Conservation (phyloP, 2,113 vertebrate species). For the Plecotus auritus region DNA sequence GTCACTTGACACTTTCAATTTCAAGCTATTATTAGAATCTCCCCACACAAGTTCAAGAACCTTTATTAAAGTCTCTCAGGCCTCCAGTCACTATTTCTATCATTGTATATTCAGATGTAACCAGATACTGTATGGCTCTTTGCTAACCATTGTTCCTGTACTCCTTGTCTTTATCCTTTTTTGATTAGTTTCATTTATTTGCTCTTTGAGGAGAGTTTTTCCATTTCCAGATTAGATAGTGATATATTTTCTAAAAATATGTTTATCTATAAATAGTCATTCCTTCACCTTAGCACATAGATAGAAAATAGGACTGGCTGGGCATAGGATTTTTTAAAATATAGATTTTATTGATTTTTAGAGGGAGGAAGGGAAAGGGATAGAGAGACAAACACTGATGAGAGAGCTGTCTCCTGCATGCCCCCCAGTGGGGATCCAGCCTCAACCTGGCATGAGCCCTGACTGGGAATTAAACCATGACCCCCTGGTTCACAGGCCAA, state of each 20-base stretch:
- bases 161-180: neutral
- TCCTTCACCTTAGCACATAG: neutral
- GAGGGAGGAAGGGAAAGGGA: too few relatives aligned
- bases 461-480: too few relatives aligned
- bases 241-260: neutral
- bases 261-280: neutral
- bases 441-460: too few relatives aligned
- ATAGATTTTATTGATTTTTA: too few relatives aligned
- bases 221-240: neutral
- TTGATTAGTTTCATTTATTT: neutral
- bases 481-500: too few relatives aligned
- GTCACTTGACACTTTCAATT: neutral
- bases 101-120: neutral
- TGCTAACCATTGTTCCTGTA: neutral
- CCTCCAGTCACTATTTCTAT: neutral
- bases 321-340: neutral
- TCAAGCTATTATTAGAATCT: neutral
- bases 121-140: neutral
- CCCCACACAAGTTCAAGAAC: neutral
- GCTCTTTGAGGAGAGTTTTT: neutral
- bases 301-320: neutral
- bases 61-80: neutral
- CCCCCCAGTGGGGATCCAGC: too few relatives aligned
- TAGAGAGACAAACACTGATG: too few relatives aligned
- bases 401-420: too few relatives aligned